These are phyloP conservation scores for Drosophila greeni DNA, from an alignment of 2,888 invertebrate genomes.

Conservation along the genomic window DNA sequence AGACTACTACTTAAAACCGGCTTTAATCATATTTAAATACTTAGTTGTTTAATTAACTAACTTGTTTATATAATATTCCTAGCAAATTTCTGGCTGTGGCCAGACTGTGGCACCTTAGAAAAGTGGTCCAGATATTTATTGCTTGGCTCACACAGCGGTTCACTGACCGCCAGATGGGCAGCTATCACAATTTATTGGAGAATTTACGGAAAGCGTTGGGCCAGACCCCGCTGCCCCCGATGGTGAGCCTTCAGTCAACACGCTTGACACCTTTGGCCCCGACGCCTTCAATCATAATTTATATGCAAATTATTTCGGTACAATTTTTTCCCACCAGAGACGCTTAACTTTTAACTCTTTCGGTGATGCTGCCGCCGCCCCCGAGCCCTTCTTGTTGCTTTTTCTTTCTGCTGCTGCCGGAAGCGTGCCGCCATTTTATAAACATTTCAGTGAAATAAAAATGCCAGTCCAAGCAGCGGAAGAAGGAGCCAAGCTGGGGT, in stretches of 20 bases:
- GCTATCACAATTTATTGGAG: slow-evolving; percentile 29
- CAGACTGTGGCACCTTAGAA: not conserved
- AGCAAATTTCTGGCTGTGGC: not conserved
- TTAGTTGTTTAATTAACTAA: not conserved
- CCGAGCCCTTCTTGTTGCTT: not conserved
- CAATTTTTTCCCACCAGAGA: slow-evolving; percentile 43
- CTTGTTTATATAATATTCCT: not conserved
- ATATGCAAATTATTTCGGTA: slow-evolving; percentile 68
- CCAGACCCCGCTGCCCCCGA: slow-evolving; percentile 6
- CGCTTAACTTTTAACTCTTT: slow-evolving; percentile 53
- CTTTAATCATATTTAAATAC: not conserved
- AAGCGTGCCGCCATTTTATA: slow-evolving; percentile 65
- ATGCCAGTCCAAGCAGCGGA: slow-evolving; percentile 35
- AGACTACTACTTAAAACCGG: not conserved
- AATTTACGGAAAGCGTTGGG: slow-evolving; percentile 14
- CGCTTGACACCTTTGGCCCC: slow-evolving; percentile 55
- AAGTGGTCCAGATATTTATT: slow-evolving; percentile 22
- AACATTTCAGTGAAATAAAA: slow-evolving; percentile 55
- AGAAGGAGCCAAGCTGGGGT: slow-evolving; percentile 14
- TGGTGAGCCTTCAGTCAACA: slow-evolving; percentile 20
- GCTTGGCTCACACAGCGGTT: slow-evolving; percentile 3
- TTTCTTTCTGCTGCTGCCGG: slow-evolving; percentile 39
- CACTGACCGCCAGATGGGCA: slow-evolving; percentile 22
- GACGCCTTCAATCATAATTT: slow-evolving; percentile 60
- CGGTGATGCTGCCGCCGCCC: slow-evolving; percentile 3